phyloP scores from a whole-genome alignment of 2,113 vertebrate genomes.

The Colaptes auratus region DNA sequence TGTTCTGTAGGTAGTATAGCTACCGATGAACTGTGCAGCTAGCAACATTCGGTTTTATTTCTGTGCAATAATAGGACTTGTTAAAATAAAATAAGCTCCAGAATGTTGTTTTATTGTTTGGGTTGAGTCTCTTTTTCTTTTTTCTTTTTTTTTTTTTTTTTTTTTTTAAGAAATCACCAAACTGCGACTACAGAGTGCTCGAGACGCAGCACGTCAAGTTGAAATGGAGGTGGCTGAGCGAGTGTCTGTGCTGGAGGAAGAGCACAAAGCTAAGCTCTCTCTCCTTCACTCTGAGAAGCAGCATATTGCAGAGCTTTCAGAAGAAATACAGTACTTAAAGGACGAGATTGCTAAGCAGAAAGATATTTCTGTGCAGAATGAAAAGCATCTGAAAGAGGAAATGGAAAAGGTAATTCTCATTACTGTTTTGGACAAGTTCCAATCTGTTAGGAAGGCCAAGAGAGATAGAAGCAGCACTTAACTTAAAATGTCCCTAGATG shows the following conservation, averaged over 20 bases:
- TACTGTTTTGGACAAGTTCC: neutral
- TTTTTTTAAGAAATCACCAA: constrained; percentile 75
- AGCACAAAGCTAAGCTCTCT: constrained; percentile 66
- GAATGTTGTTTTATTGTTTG: neutral
- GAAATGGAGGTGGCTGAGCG: constrained; percentile 77
- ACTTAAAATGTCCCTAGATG: neutral
- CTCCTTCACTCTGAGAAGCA: constrained; percentile 56
- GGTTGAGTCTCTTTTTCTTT: neutral
- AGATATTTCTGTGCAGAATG: constrained; percentile 55
- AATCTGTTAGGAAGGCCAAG: neutral
- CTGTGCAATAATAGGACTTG: neutral
- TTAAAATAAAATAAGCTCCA: neutral
- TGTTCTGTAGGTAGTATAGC: neutral
- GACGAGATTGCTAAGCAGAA: constrained; percentile 70
- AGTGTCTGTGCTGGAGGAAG: constrained; percentile 70
- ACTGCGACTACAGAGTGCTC: constrained; percentile 58
- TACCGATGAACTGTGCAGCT: neutral
- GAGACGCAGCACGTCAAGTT: constrained; percentile 73
- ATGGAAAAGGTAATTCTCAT: constrained; percentile 59
- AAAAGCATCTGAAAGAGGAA: constrained; percentile 65
- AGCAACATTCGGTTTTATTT: neutral
- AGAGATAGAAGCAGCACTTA: neutral
- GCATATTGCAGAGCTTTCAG: constrained; percentile 71
- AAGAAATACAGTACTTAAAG: constrained; percentile 73
- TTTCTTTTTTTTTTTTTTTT: neutral